phyloP scores from a whole-genome alignment of 1,140 invertebrate genomes.

The Dinoponera quadriceps region DNA sequence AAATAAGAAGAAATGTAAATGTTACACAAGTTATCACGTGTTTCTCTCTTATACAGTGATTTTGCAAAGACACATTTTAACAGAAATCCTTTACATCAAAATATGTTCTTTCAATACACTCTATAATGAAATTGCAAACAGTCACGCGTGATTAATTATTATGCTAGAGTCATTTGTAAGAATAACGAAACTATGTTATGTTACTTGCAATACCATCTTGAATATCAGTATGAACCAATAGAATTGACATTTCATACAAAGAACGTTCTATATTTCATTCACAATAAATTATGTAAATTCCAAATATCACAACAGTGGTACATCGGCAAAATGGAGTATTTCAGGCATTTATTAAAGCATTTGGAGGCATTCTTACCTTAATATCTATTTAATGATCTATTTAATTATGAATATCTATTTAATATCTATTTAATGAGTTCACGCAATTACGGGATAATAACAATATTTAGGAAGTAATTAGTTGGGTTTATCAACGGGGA shows the following conservation, averaged over 20 bases:
- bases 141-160: not conserved
- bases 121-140: not conserved
- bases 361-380: no score
- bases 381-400: no score
- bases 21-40: not conserved
- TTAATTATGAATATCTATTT: no score
- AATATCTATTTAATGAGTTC: not conserved
- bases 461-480: not conserved
- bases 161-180: not conserved
- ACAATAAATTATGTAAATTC: not conserved
- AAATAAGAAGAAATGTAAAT: not conserved
- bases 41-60: not conserved
- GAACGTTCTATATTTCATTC: not conserved
- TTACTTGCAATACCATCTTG: not conserved
- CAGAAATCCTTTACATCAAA: not conserved
- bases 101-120: no score
- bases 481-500: not conserved
- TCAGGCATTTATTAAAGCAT: no score
- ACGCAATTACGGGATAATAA: not conserved
- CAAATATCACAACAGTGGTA: no score
- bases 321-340: no score
- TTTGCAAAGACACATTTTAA: not conserved
- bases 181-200: not conserved
- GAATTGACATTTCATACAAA: not conserved
- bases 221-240: not conserved